Conservation (phyloP, 30 jellyfish, hydroid and myxozoan species). For the Aurelia aurita region DNA sequence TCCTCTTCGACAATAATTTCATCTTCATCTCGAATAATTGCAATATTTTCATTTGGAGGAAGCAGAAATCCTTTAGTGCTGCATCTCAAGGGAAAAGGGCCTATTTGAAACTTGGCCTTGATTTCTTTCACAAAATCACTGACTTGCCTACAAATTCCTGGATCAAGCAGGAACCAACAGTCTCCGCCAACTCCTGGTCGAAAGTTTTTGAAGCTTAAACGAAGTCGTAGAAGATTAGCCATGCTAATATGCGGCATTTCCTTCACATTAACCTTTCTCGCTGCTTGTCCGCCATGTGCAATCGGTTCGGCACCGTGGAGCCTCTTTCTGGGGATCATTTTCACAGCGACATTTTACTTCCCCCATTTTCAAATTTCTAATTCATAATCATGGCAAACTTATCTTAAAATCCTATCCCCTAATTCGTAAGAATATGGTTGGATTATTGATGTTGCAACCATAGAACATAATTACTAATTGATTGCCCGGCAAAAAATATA, state of each 20-base stretch:
- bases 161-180: slow-evolving; percentile 51
- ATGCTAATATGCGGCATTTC: neutral
- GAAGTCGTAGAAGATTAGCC: neutral
- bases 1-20: slow-evolving; percentile 31
- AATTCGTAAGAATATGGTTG: no score
- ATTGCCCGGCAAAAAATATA: no score
- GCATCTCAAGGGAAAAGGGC: slow-evolving; percentile 14
- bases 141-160: neutral
- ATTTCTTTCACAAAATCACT: slow-evolving; percentile 3
- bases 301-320: no score
- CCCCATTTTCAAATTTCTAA: no score
- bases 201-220: slow-evolving; percentile 2
- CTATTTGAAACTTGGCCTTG: slow-evolving; percentile 10
- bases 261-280: neutral
- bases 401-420: no score
- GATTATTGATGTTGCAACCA: no score
- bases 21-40: slow-evolving; percentile 55
- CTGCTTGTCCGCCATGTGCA: neutral
- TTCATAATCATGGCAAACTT: no score
- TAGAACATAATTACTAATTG: no score
- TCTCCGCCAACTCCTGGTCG: neutral
- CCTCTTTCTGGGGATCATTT: no score
- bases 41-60: slow-evolving; percentile 37
- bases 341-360: no score
- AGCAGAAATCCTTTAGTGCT: slow-evolving; percentile 15